Base-by-base conservation (phyloP, 2,113 vertebrate species). In the Syngnathus scovelli region DNA sequence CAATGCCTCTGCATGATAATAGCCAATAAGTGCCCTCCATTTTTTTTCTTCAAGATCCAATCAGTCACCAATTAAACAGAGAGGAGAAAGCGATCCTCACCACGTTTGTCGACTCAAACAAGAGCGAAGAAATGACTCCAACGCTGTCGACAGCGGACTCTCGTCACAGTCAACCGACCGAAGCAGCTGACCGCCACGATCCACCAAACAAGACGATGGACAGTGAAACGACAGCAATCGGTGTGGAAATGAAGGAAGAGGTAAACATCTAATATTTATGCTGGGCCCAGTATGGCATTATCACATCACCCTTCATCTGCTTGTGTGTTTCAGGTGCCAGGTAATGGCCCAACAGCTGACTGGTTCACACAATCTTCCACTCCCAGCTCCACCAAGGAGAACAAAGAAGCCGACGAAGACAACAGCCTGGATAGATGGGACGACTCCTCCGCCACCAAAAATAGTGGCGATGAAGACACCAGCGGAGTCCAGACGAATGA, bases 161-260 rank as follows among this genome's bases (percentile, higher is more conserved):
- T 43, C 38, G 69, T 19, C 18, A 54, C 60, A 55, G 39, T 65
- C 73, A 76, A 23, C 5, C 64, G 48, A 80, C 85, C 70, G 79
- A 76, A 43, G 60, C 21, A 56, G 58, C 62, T 27, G 78, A 75
- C 54, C 37, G 15, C 0, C n/a, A 49, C 60, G 60, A 49, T 64
- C 73, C 78, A n/a, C 3, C 64, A 44, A 80, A 84, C 70, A 79
- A 77, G 37, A 56, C 23, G 54, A 59, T 61, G 39, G 76, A 74
- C 49, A 37, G 18, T 0, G 10, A 68, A 12, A 68, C 55, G 5
- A 71, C 65, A 23, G 11, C 65, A 23, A 10, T 79, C 37, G 7
- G 62, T 33, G 60, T 46, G n/a, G 59, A 59, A 38, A 0, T 51
- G 11, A 1, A 7, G 7, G 19, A 63, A 41, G 61, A 79, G 75